Evolutionary conservation across 1,140 invertebrate species (phyloP).

Genomic region (Caenorhabditis brenneri): DNA sequence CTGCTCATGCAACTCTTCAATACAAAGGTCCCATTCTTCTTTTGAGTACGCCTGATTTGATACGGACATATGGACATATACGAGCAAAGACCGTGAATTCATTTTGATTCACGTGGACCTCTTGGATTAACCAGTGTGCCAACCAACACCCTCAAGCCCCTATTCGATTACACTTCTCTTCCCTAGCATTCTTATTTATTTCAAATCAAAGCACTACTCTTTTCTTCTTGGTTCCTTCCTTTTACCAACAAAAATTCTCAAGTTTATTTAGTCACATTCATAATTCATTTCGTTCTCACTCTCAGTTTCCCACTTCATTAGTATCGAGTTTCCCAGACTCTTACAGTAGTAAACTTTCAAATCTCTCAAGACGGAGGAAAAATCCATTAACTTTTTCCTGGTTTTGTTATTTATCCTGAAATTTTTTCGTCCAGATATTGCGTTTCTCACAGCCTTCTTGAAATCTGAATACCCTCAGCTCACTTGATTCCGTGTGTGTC

Average conservation of each 20-base stretch:
- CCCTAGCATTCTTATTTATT: background rate
- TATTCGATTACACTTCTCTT: slow-evolving; percentile 37
- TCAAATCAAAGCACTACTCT: slow-evolving; percentile 2
- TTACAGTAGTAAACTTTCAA: background rate
- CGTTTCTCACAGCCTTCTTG: slow-evolving; percentile 21
- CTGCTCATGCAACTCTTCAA: background rate
- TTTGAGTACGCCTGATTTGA: slow-evolving; percentile 15
- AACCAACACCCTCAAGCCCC: background rate
- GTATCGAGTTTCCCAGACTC: background rate
- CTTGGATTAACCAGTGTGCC: slow-evolving; percentile 38
- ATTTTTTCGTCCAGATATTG: background rate
- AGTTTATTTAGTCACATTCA: slow-evolving; percentile 20
- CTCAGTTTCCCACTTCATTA: background rate
- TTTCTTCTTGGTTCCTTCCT: background rate
- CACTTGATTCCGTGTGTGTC: slow-evolving; percentile 33
- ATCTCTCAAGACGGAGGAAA: background rate
- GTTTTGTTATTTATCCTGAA: background rate
- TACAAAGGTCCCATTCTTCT: background rate
- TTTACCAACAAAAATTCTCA: background rate
- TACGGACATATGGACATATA: background rate
- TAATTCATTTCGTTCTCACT: slow-evolving; percentile 4
- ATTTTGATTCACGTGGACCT: slow-evolving; percentile 34
- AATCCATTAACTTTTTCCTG: background rate
- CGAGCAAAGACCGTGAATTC: slow-evolving; percentile 34
- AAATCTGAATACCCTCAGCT: slow-evolving; percentile 28